Evolutionary conservation across 2,797 vertebrate genomes (phyloP), one percentile per base, ranked within the genome.

Genomic region (Selene dorsalis): DNA sequence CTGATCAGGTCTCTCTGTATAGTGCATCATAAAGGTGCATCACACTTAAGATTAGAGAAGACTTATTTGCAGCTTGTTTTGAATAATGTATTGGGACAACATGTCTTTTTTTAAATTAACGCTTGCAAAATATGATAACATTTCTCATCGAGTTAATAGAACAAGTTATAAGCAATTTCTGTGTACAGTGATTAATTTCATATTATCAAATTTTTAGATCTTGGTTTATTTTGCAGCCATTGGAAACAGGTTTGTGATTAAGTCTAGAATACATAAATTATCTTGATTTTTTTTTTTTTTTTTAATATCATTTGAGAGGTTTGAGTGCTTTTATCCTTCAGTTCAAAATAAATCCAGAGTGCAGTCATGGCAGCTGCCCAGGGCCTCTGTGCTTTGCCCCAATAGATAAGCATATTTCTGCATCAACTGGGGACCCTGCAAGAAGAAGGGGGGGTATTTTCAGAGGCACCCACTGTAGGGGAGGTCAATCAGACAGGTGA

Each of bases 261-360:
- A 81, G 5, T 1, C 13, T 58, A 26, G 56, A 73, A 66, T 43
- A 66, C 67, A 84, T 55, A 47, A 73, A 75, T 63, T 13, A 17
- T 61, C 59, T 74, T 67, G 39, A 73, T 53, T 82, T 35, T 8
- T 9, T 1, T 8, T 35, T 35, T 6, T 6, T 35, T 35, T 35
- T 56, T 35, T 10, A 85, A 73, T 81, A 79, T 73, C 61, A 73
- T n/a, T 75, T 47, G 62, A 67, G 57, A 78, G n/a, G 52, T 24
- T 60, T 60, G 32, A 74, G 39, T 55, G 48, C 68, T 79, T 74
- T 63, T 8, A 52, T n/a, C 53, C 61, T 16, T 18, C 69, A n/a
- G 41, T 63, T 62, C 16, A 68, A 41, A 84, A 52, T 64, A 48
- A 38, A 35, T 13, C 13, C 38, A 45, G 26, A 2, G 47, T 18